phyloP scores from a whole-genome alignment of 2,797 vertebrate species.

The Microtus californicus region DNA sequence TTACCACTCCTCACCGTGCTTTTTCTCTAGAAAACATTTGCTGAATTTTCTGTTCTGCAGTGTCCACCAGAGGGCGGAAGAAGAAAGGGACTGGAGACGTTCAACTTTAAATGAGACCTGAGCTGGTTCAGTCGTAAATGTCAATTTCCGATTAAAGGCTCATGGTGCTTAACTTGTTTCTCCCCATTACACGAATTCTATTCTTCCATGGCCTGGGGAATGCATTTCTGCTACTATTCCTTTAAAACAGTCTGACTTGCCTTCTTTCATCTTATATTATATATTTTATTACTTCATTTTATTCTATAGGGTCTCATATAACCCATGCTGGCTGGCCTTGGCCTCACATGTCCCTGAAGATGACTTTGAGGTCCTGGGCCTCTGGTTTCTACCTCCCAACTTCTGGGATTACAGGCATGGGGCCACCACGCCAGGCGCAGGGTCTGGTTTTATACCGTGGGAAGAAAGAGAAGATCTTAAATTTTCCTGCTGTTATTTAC shows the following conservation, averaged over 20 bases:
- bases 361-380: background rate
- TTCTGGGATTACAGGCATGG: background rate
- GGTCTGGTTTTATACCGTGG: background rate
- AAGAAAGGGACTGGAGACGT: conserved; percentile 28
- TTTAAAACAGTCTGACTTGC: background rate
- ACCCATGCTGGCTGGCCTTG: background rate
- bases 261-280: background rate
- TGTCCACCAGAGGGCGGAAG: conserved; percentile 73
- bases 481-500: background rate
- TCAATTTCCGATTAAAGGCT: background rate
- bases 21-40: background rate
- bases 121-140: background rate
- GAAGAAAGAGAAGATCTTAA: background rate
- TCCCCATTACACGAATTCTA: background rate
- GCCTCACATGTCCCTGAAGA: background rate
- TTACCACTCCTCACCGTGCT: background rate
- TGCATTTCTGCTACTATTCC: background rate
- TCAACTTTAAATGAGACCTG: background rate
- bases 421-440: background rate
- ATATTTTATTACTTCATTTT: background rate
- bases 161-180: background rate
- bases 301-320: background rate
- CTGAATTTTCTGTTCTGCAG: background rate
- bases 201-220: background rate
- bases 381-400: background rate